Conservation (phyloP, 2,888 invertebrate species). For the Ennomos fuscantarius region DNA sequence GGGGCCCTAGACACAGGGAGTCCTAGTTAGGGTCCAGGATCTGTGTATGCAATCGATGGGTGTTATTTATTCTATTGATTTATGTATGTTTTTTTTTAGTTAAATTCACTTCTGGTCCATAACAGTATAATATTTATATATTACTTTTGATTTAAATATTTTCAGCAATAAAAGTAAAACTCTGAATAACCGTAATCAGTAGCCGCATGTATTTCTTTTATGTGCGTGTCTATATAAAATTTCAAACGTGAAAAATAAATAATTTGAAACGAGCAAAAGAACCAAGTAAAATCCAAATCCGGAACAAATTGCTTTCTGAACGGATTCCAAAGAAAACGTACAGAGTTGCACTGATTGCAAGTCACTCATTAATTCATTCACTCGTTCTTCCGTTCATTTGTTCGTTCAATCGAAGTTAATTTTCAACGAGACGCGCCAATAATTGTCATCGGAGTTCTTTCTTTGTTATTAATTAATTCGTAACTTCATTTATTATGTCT, state of each 20-base stretch:
- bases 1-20: too few relatives aligned
- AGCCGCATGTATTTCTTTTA: too few relatives aligned
- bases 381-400: slow-evolving; percentile 45
- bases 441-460: slow-evolving; percentile 9
- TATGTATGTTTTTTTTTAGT: too few relatives aligned
- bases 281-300: slow-evolving; percentile 15
- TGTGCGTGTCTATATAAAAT: too few relatives aligned
- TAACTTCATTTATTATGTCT: not conserved
- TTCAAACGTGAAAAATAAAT: too few relatives aligned
- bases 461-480: slow-evolving; percentile 7
- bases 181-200: too few relatives aligned
- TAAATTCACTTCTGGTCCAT: too few relatives aligned
- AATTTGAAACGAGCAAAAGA: slow-evolving; percentile 4
- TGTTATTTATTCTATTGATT: too few relatives aligned
- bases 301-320: slow-evolving; percentile 36
- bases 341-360: slow-evolving; percentile 46
- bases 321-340: slow-evolving; percentile 24
- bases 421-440: slow-evolving; percentile 19
- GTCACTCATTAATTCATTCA: slow-evolving; percentile 48
- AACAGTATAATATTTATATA: too few relatives aligned
- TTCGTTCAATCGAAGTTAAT: slow-evolving; percentile 24
- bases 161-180: slow-evolving; percentile 1
- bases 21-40: too few relatives aligned
- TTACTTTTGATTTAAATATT: too few relatives aligned
- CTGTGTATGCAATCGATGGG: too few relatives aligned